Evolutionary conservation across 2,888 invertebrate genomes (phyloP), one percentile per base, ranked within the genome.

Genomic region (Platypus cylindrus): DNA sequence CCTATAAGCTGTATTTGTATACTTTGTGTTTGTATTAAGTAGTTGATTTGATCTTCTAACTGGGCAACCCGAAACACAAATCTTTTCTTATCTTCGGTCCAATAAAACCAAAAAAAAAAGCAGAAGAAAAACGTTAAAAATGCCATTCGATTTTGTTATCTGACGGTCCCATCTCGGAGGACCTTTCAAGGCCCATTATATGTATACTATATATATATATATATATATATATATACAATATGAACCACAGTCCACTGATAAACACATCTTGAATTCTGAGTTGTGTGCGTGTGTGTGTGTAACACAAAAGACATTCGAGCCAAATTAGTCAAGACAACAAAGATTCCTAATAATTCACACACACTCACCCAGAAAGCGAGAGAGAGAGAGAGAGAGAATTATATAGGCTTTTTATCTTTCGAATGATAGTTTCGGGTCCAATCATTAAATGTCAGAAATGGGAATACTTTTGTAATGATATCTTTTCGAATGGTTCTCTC

Each of bases 251-350:
- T 51, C 46, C 46, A 49, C 54, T 53, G 58, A 58, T 58, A 58
- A 58, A 59, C 58, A 58, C 53, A 53, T 57, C 46, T 50, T 53
- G 37, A 52, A 53, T 53, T 55, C 53, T 55, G 49, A 49, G 46
- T 48, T 49, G 53, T 53, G 58, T 58, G 40, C 40, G n/a, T n/a
- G n/a, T n/a, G n/a, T n/a, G n/a, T n/a, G n/a, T 55, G 55, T 55
- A 48, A 55, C 45, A 54, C 51, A 52, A 58, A 57, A 54, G 55
- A 52, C 49, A 48, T 54, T 45, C 55, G 53, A 55, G 53, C 55
- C 58, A 59, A 58, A 59, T 59, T 59, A 59, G 59, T 56, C 52
- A 56, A 50, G 55, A 58, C 59, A 57, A 52, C 52, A 51, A 52
- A 51, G 49, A 52, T 53, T 53, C 49, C 50, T 51, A 53, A 59